Base-by-base conservation (phyloP, 2,113 vertebrate genomes). In the Miniopterus natalensis region DNA sequence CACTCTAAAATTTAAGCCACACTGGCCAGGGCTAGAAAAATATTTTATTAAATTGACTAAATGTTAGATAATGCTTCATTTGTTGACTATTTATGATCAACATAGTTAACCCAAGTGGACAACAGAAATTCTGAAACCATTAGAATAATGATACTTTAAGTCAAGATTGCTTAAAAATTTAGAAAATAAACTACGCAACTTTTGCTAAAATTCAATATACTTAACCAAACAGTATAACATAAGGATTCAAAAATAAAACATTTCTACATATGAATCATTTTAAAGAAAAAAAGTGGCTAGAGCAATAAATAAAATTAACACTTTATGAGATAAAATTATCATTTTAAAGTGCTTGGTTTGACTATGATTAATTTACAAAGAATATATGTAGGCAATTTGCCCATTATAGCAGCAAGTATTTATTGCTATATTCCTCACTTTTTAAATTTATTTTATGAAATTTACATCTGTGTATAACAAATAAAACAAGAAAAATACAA, bases 271-370 rank as follows among this genome's bases (percentile, higher is more conserved):
- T 15, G 71, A 92, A 75, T 77, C 78, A 59, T 96, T 96, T 93
- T 93, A 91, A 93, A 74, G 49, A 73, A 81, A 80, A 7, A 2
- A 45, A 36, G n/a, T 77, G 20, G 77, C 31, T 74, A 40, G 29
- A 45, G 42, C 81, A 53, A 90, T 96, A 94, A 97, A 97, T 68
- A 96, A 94, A 95, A 96, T 91, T 86, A 97, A 90, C 89, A 95
- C 92, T 95, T 96, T 88, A 77, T 94, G 40, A 94, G 63, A 77
- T 68, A 83, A 7, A 49, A n/a, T 79, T 89, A 36, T 36, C 36
- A 36, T 36, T 36, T 0, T 0, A 57, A 95, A 95, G 23, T 78
- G 21, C 3, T 96, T 86, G 59, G 27, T 71, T 96, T 95, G 18
- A 21, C 83, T 95, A 21, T 96, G 80, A 90, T 84, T 93, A 88